These are phyloP conservation scores for Ips typographus DNA, from an alignment of 1,140 invertebrate genomes.

Conservation along the genomic window DNA sequence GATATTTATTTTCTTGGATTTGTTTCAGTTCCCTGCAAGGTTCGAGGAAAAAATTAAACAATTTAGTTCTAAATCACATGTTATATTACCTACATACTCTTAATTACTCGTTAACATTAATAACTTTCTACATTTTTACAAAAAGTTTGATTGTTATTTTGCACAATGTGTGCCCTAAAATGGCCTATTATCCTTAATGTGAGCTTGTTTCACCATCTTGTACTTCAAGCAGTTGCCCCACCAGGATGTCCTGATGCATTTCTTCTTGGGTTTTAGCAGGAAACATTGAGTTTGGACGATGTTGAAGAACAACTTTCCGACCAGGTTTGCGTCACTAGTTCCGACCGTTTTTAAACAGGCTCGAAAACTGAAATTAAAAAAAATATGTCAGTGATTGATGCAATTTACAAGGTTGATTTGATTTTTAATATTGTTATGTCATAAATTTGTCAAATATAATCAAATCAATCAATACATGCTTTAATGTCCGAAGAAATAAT, in stretches of 20 bases:
- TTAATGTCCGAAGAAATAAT: too few species aligned
- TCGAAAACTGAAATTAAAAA: constrained; percentile 73
- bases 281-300: constrained; percentile 91
- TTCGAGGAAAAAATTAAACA: too few species aligned
- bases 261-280: constrained; percentile 73
- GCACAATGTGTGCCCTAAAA: constrained; percentile 55
- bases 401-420: too few species aligned
- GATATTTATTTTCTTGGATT: too few species aligned
- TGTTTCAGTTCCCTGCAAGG: too few species aligned
- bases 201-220: constrained; percentile 70
- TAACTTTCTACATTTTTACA: constrained; percentile 14
- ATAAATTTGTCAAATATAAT: not conserved
- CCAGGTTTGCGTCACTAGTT: constrained; percentile 81
- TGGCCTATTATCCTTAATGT: constrained; percentile 71
- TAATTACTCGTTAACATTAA: too few species aligned
- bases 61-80: too few species aligned
- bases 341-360: constrained; percentile 85
- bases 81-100: too few species aligned
- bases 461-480: not conserved
- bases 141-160: constrained; percentile 9
- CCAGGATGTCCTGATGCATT: constrained; percentile 75
- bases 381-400: not conserved
- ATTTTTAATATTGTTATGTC: too few species aligned
- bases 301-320: constrained; percentile 93
- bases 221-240: constrained; percentile 80